Conservation (phyloP, 2,888 invertebrate species). For the Eristalinus sepulchralis region DNA sequence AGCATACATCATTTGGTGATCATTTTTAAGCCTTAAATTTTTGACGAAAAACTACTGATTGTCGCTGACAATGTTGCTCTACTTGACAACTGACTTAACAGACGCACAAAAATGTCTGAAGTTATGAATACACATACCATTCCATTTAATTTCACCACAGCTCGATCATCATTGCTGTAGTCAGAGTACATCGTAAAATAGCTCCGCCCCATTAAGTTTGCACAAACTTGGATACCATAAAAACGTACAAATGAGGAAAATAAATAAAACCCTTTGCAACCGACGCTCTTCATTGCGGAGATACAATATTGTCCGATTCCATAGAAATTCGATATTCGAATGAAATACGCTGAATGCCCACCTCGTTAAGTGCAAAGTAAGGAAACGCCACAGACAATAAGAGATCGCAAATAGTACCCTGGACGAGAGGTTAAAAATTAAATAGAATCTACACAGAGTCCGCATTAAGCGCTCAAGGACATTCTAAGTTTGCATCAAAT, state of each 20-base stretch:
- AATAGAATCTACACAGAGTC: not conserved
- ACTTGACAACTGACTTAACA: too few relatives aligned
- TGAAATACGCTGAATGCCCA: not conserved
- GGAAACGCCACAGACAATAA: not conserved
- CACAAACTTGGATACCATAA: not conserved
- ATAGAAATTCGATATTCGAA: not conserved
- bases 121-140: too few relatives aligned
- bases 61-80: too few relatives aligned
- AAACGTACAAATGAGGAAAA: not conserved
- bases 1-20: too few relatives aligned
- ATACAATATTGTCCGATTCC: not conserved
- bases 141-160: too few relatives aligned
- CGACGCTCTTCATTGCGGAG: not conserved
- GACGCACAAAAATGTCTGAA: too few relatives aligned
- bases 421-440: not conserved
- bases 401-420: not conserved
- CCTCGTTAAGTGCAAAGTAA: not conserved
- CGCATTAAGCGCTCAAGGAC: not conserved
- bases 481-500: not conserved
- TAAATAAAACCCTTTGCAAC: not conserved
- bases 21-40: too few relatives aligned
- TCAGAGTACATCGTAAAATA: not conserved
- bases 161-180: not conserved
- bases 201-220: not conserved
- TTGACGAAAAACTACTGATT: too few relatives aligned